These are phyloP conservation scores for Euzetes globulus DNA, from an alignment of 2,888 invertebrate genomes.

Conservation along the genomic window DNA sequence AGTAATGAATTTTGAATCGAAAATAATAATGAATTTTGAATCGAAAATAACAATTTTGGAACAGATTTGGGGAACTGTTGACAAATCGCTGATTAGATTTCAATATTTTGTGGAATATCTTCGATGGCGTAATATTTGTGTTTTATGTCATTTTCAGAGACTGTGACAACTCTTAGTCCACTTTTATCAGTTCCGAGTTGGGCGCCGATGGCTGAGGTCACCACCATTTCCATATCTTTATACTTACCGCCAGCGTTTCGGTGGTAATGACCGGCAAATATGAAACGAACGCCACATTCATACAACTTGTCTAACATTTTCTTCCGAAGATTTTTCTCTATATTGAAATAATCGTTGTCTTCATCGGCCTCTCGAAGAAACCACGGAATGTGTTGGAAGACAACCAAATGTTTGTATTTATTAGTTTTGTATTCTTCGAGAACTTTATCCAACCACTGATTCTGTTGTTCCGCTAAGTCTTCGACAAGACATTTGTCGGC, in stretches of 20 bases:
- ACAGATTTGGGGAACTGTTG: no score
- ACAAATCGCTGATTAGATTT: no score
- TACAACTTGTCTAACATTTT: slow-evolving; percentile 48
- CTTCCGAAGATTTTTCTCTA: slow-evolving; percentile 45
- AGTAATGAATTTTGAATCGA: no score
- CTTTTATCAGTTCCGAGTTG: slow-evolving; percentile 41
- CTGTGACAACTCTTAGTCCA: slow-evolving; percentile 50
- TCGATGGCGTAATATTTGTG: slow-evolving; percentile 49
- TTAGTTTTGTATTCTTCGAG: slow-evolving; percentile 42
- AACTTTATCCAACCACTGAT: slow-evolving; percentile 49
- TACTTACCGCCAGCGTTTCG: slow-evolving; percentile 50
- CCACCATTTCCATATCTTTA: slow-evolving; percentile 48
- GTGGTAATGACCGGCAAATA: slow-evolving; percentile 53
- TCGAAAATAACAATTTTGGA: no score
- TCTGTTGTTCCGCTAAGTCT: slow-evolving; percentile 47
- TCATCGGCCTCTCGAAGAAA: slow-evolving; percentile 47
- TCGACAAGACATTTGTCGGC: slow-evolving; percentile 43
- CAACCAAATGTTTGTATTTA: slow-evolving; percentile 45
- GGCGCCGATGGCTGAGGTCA: slow-evolving; percentile 51
- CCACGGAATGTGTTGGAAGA: slow-evolving; percentile 52
- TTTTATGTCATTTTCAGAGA: slow-evolving; percentile 46
- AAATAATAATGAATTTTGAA: no score
- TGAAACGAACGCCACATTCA: slow-evolving; percentile 48
- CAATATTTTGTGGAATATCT: slow-evolving; percentile 41
- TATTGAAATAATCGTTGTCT: slow-evolving; percentile 47